Evolutionary conservation across 2,113 vertebrate species (phyloP).

Genomic region (Rhea pennata): DNA sequence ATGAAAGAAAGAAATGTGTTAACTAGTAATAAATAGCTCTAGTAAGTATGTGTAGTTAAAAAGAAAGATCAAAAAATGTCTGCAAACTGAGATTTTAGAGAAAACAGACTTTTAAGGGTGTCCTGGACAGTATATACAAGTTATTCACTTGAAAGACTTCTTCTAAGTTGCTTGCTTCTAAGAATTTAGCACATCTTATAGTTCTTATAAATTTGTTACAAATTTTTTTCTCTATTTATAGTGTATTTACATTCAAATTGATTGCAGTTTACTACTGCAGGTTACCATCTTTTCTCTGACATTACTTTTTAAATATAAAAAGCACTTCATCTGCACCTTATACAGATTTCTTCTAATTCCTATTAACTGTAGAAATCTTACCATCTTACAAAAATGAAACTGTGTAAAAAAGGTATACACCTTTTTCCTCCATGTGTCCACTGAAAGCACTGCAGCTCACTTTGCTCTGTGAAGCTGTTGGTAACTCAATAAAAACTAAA

Average conservation of each 20-base stretch:
- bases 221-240: background rate
- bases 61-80: background rate
- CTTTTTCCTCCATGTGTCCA: background rate
- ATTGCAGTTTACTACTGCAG: background rate
- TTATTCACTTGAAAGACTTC: background rate
- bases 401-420: background rate
- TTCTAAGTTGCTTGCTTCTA: background rate
- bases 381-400: background rate
- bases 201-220: background rate
- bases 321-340: background rate
- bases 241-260: background rate
- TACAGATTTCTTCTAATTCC: background rate
- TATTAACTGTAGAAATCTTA: background rate
- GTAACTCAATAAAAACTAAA: background rate
- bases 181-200: background rate
- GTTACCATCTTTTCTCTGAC: background rate
- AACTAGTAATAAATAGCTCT: background rate
- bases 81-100: background rate
- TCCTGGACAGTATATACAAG: background rate
- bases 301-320: background rate
- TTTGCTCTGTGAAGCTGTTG: background rate
- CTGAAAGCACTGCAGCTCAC: background rate
- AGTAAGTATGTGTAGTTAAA: background rate
- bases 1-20: background rate
- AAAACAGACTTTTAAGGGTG: background rate